A percentile compares a stretch with the other conserved stretches of the same genome.
These are phyloP conservation scores for Drosophila tanythrix DNA, from an alignment of 2,888 invertebrate species.

Conservation along the genomic window DNA sequence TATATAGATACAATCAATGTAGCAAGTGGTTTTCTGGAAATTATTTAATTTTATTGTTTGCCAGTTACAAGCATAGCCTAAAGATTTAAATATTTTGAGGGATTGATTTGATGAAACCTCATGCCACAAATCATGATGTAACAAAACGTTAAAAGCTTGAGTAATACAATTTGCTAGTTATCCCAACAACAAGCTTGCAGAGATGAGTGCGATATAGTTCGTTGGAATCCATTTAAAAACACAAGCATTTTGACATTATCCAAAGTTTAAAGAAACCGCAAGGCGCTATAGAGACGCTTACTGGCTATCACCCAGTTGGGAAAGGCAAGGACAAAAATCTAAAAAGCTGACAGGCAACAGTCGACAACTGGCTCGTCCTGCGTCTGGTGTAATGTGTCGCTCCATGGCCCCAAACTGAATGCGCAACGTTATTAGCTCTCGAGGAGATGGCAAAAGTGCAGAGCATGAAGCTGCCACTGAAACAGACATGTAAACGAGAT, in stretches of 20 bases:
- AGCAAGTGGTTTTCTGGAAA: neutral
- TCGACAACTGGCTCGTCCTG: slow-evolving; percentile 16
- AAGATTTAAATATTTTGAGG: slow-evolving; percentile 1
- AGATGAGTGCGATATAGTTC: slow-evolving; percentile 5
- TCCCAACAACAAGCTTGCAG: slow-evolving; percentile 12
- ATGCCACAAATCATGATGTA: neutral
- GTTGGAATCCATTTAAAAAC: slow-evolving; percentile 1
- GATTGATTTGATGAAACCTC: slow-evolving; percentile 6
- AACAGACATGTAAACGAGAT: slow-evolving; percentile 69
- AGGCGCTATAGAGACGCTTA: neutral
- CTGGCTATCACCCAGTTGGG: slow-evolving; percentile 1
- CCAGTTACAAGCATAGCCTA: slow-evolving; percentile 34
- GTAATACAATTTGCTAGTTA: slow-evolving; percentile 58
- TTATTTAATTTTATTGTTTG: slow-evolving; percentile 8
- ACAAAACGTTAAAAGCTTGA: slow-evolving; percentile 42
- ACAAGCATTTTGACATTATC: slow-evolving; percentile 2
- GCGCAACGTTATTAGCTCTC: slow-evolving; percentile 72
- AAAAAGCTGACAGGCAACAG: slow-evolving; percentile 24
- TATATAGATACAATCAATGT: neutral
- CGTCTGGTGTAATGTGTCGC: slow-evolving; percentile 9
- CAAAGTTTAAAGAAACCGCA: slow-evolving; percentile 15
- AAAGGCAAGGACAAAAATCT: slow-evolving; percentile 20
- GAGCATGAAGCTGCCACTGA: slow-evolving; percentile 51
- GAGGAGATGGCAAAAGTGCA: slow-evolving; percentile 27
- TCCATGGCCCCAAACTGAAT: slow-evolving; percentile 35